Base-by-base conservation (phyloP, 2,113 vertebrate species). In the Xenopus tropicalis region DNA sequence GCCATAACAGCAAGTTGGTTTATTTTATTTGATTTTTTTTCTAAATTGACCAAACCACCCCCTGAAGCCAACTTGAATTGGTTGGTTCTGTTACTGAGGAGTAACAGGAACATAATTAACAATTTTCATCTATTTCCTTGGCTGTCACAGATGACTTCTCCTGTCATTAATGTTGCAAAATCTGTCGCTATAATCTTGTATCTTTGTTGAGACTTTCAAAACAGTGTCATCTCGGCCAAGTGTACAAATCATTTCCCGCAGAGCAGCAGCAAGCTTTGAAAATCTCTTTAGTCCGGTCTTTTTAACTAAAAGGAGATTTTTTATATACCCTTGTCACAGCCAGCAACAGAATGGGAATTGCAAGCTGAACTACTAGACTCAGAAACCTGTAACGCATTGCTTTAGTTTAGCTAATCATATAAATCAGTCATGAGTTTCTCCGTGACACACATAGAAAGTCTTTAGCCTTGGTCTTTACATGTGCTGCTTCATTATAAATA, bases 71-170 rank as follows among this genome's bases (percentile, higher is more conserved):
- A 25, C 25, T 54, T 22, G 20, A 72, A 72, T 54, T 72, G 61
- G 70, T 46, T 44, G 66, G 65, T 51, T 14, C 29, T 4, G 19
- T 66, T 24, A 66, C 51, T n/a, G 11, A 23, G 65, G 58, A 73
- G 21, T 73, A 73, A 22, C 61, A 64, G 44, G 52, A 64, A 56
- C 52, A 72, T 66, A 66, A 66, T 73, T 66, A 73, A 61, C 24
- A 21, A 66, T 66, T 29, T 46, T 65, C 56, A 66, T 51, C 56
- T 37, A 59, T 66, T 58, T 58, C 21, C 65, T 73, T 29, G 29
- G 65, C 48, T 66, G 63, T 66, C 63, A 73, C 42, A 23, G 71
- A 44, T 73, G 71, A 66, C 62, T 66, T 62, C 52, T 25, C 52
- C 52, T 66, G 71, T 58, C 71, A 66, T 57, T 73, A 73, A 66